Evolutionary conservation across 2,888 invertebrate species (phyloP).

Genomic region (Napeogenes inachia): DNA sequence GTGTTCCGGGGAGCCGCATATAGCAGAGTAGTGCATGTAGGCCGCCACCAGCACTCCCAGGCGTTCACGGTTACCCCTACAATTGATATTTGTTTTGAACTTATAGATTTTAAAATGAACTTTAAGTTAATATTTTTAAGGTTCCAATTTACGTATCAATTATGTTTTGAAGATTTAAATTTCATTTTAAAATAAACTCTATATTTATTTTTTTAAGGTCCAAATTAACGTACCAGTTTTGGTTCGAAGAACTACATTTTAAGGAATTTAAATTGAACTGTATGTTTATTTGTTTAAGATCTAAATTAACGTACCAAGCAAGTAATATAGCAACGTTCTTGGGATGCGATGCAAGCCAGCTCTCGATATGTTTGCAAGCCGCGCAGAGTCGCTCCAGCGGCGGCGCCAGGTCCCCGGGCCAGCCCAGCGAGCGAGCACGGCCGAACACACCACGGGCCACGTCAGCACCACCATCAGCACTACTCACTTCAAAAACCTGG

Average conservation of each 20-base stretch:
- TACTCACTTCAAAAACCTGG: conserved; percentile 91
- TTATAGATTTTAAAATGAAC: too few species aligned
- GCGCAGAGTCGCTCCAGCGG: conserved; percentile 93
- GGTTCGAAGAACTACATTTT: too few species aligned
- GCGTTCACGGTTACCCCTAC: conserved; percentile 89
- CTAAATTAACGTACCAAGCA: conserved; percentile 80
- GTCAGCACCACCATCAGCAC: conserved; percentile 76
- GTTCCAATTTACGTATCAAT: too few species aligned
- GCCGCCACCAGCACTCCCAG: conserved; percentile 93
- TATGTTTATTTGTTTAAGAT: too few species aligned
- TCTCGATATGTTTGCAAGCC: conserved; percentile 94
- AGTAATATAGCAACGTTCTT: conserved; percentile 92
- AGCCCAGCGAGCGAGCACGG: conserved; percentile 86
- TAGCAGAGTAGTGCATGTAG: conserved; percentile 95
- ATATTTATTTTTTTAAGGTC: too few species aligned
- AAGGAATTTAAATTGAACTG: too few species aligned
- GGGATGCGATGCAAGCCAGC: conserved; percentile 90
- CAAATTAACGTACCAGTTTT: too few species aligned
- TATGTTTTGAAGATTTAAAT: too few species aligned
- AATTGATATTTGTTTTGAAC: not conserved
- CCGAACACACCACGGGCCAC: conserved; percentile 82
- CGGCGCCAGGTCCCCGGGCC: conserved; percentile 91
- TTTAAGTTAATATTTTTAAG: too few species aligned
- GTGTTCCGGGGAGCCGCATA: conserved; percentile 89
- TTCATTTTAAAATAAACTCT: too few species aligned